Evolutionary conservation across 2,113 vertebrate genomes (phyloP).

Genomic region (Todiramphus chloris): DNA sequence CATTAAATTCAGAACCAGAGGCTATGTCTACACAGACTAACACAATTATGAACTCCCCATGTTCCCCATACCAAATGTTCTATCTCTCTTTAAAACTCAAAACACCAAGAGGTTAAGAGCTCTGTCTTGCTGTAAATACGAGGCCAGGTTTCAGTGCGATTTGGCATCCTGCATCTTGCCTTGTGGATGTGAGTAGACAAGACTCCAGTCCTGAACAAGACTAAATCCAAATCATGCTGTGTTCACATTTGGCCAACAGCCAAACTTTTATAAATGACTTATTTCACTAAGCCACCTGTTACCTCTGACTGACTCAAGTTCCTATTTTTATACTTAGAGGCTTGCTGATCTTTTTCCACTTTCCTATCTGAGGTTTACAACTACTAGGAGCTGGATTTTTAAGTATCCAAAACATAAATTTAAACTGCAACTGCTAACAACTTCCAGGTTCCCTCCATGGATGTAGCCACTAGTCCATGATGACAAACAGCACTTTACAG

Average conservation of each 20-base stretch:
- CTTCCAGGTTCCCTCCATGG: background rate
- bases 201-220: background rate
- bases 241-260: background rate
- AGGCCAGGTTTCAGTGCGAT: background rate
- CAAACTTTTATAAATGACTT: conserved; percentile 30
- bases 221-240: conserved; percentile 3
- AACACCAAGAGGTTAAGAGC: background rate
- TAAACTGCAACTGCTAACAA: background rate
- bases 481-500: background rate
- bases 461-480: background rate
- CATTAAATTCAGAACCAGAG: background rate
- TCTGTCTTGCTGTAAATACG: background rate
- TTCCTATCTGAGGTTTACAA: background rate
- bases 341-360: background rate
- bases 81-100: background rate
- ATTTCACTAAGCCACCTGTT: conserved; percentile 21
- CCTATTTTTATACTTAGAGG: background rate
- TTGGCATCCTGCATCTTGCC: background rate
- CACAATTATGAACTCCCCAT: background rate
- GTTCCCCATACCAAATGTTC: background rate
- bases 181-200: background rate
- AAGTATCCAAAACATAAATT: background rate
- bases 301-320: conserved; percentile 4
- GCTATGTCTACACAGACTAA: background rate
- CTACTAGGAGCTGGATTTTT: background rate